A percentile compares a stretch with the other conserved stretches of the same genome.
Conservation (phyloP, 1,140 invertebrate genomes). For the Campoletis sonorensis region DNA sequence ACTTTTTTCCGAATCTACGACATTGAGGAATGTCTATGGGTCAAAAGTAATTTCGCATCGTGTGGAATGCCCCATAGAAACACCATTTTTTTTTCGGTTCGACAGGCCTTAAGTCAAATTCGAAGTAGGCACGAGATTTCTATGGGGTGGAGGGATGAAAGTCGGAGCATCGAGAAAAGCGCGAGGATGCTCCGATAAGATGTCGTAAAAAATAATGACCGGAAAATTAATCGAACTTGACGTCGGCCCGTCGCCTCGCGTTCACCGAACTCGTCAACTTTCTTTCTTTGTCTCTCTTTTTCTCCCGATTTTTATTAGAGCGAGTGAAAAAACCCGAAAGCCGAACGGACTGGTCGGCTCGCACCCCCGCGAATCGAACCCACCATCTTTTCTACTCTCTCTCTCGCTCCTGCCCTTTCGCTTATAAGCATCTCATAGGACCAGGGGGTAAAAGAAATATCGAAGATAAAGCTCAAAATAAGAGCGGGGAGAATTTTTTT, state of each 20-base stretch:
- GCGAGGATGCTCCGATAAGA: conserved; percentile 59
- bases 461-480: no score
- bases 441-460: no score
- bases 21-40: neutral
- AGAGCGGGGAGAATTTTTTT: no score
- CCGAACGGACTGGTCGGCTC: neutral
- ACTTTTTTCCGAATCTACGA: neutral
- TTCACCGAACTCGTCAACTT: conserved; percentile 65
- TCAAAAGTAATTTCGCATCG: neutral
- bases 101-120: conserved; percentile 57
- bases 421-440: no score
- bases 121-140: conserved; percentile 28
- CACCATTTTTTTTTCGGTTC: conserved; percentile 27
- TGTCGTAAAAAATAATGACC: conserved; percentile 75
- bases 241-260: conserved; percentile 65
- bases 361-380: neutral
- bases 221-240: conserved; percentile 74
- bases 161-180: conserved; percentile 1
- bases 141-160: neutral
- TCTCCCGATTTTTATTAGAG: neutral
- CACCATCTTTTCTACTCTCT: no score
- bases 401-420: no score
- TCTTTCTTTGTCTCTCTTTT: conserved; percentile 16
- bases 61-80: neutral
- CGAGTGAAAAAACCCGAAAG: neutral